Evolutionary conservation across 2,113 vertebrate genomes (phyloP), one percentile per base, ranked within the genome.

Genomic region (Takifugu flavidus): DNA sequence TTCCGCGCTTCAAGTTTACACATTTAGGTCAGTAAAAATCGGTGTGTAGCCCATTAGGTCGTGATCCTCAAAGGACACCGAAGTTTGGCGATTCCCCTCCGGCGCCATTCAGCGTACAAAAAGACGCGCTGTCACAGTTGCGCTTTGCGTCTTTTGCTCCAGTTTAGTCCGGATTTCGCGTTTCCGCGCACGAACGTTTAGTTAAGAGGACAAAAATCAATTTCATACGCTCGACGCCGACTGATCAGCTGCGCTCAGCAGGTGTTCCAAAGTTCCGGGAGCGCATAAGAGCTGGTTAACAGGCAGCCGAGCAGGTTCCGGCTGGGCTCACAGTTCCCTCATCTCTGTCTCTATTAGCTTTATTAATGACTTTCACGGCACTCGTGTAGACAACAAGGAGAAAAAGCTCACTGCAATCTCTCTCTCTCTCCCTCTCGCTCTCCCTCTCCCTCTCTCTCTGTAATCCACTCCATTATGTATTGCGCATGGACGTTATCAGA

Each of bases 51-150:
- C 20, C 20, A 10, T 39, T 11, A 11, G 34, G 34, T 39, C 34
- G 34, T 11, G 34, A 11, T 39, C 34, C 7, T 39, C 0, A 45
- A 59, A 13, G 25, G 56, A 20, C 34, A 51, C 60, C 60, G 34
- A 39, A 39, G 34, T 39, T 39, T 39, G 34, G 34, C 46, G 31
- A 67, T 14, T 60, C 31, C 6, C 45, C 46, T 73, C 72, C 63
- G 44, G 29, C 61, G 78, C 75, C 73, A 75, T 54, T 7, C 25
- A 8, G 6, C 78, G 78, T 80, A 67, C 60, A 11, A 49, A 46
- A 50, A 6, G 27, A 29, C 56, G 69, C 31, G 52, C 11, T 39
- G 55, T 63, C 45, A 28, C 46, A 12, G 39, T 66, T 59, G 58
- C 27, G 52, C 64, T 27, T 34, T 25, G 51, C 47, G 58, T 52